Percentiles rank a stretch among this genome's conserved stretches.
Evolutionary conservation across 1,140 invertebrate genomes (phyloP).

Genomic region (Arion vulgaris): DNA sequence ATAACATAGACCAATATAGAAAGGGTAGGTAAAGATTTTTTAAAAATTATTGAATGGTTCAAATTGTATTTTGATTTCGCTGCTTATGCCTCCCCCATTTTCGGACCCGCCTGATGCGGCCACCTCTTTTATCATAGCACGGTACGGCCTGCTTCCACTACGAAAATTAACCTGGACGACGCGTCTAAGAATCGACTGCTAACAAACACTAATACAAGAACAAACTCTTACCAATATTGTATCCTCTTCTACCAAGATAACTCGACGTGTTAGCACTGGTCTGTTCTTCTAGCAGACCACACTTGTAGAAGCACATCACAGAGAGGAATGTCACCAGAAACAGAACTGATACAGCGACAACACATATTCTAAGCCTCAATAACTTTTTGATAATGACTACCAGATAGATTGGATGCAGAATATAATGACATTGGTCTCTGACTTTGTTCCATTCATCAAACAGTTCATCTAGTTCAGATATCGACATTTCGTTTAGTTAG

Average conservation of each 20-base stretch:
- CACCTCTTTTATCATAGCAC: too few relatives aligned
- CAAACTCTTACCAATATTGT: background rate
- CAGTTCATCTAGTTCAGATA: background rate
- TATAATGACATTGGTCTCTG: background rate
- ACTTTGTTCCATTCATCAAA: background rate
- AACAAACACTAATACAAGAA: background rate
- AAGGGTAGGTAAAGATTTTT: too few relatives aligned
- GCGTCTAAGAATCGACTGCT: too few relatives aligned
- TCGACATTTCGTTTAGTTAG: background rate
- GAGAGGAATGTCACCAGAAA: background rate
- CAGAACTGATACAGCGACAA: background rate
- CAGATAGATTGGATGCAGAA: background rate
- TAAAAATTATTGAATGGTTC: too few relatives aligned
- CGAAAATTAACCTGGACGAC: too few relatives aligned
- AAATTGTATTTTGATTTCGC: too few relatives aligned
- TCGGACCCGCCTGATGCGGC: too few relatives aligned
- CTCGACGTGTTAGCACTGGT: background rate
- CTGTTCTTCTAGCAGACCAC: background rate
- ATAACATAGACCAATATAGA: too few relatives aligned
- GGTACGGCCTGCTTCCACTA: too few relatives aligned
- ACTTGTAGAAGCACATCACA: background rate
- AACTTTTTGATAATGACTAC: background rate
- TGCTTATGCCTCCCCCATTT: too few relatives aligned
- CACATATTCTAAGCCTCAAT: background rate
- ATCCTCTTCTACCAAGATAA: background rate